phyloP scores from a whole-genome alignment of 2,888 invertebrate genomes.

The Tetropium fuscum region DNA sequence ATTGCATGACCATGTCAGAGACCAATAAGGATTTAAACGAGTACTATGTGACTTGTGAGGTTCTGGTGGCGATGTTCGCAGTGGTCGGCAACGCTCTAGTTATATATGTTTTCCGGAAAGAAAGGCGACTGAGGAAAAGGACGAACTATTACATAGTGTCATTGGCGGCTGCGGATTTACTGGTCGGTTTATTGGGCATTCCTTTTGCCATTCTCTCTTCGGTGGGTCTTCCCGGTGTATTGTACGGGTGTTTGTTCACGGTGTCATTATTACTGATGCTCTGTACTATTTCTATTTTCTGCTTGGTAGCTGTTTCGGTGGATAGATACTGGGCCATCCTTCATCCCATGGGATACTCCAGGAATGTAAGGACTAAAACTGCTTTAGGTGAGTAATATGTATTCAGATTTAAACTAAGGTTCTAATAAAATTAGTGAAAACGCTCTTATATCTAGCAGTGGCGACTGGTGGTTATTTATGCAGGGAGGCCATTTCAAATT shows the following conservation, averaged over 20 bases:
- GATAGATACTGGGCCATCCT: slow-evolving; percentile 95
- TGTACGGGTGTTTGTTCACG: slow-evolving; percentile 88
- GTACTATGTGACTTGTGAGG: slow-evolving; percentile 84
- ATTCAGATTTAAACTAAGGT: too few relatives aligned
- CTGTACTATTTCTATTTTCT: slow-evolving; percentile 93
- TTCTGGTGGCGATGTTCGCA: slow-evolving; percentile 84
- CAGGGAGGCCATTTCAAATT: too few relatives aligned
- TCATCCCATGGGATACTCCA: slow-evolving; percentile 91
- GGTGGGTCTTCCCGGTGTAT: slow-evolving; percentile 80
- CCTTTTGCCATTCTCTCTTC: slow-evolving; percentile 88
- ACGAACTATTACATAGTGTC: slow-evolving; percentile 95
- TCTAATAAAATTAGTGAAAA: too few relatives aligned
- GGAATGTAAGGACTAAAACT: slow-evolving; percentile 87
- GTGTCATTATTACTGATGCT: slow-evolving; percentile 87
- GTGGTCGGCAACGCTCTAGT: slow-evolving; percentile 89
- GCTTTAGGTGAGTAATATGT: slow-evolving; percentile 81
- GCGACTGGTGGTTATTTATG: too few relatives aligned
- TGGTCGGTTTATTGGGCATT: slow-evolving; percentile 89
- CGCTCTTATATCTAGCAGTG: too few relatives aligned
- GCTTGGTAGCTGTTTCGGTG: slow-evolving; percentile 90
- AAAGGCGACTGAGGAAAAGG: slow-evolving; percentile 81
- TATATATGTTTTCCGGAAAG: slow-evolving; percentile 85
- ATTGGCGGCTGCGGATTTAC: slow-evolving; percentile 86
- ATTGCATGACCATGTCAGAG: too few relatives aligned
- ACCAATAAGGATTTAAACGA: slow-evolving; percentile 77